Evolutionary conservation across 2,113 vertebrate genomes (phyloP), one percentile per base, ranked within the genome.

Genomic region (pig (Sus scrofa)): DNA sequence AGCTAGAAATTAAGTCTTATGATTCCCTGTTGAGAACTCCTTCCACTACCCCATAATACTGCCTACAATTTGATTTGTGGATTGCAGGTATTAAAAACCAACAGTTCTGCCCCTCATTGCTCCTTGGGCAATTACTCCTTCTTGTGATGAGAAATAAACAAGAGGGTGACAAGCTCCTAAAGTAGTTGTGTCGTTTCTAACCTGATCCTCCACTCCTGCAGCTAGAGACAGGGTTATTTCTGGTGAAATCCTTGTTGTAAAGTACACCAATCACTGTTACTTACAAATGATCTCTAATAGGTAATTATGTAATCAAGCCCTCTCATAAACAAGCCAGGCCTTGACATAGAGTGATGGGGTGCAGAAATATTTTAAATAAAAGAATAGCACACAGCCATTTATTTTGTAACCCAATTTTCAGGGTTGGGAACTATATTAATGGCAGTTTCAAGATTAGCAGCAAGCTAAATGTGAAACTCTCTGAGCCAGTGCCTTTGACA

Each of bases 281-380:
- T 97, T 96, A 96, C 63, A 97, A 97, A 96, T 96, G 86, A 89
- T 96, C 97, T 89, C 94, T 97, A 97, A 98, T 96, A 95, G 96
- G 95, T 94, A 98, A 98, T 97, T 96, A 98, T 96, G 65, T 87
- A 97, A 98, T 97, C 98, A 96, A 94, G 89, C 27, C 56, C 52
- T 95, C 54, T 81, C 91, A 89, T 97, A 97, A 97, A 97, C 93
- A 96, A 96, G 86, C 78, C 63, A 44, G 89, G 86, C 83, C 70
- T 95, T 98, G 97, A 95, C 95, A 89, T 26, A 95, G 94, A 97
- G 94, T 86, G 97, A 97, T 96, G 75, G 94, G 74, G 79, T 94
- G 65, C 78, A 68, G 78, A 56, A 84, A 96, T 93, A 97, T 97
- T 97, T 96, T 95, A 95, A 96, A 97, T 96, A 94, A 95, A 97